Evolutionary conservation across 2,113 vertebrate genomes (phyloP), one percentile per base, ranked within the genome.

Genomic region (Nycticebus coucang): DNA sequence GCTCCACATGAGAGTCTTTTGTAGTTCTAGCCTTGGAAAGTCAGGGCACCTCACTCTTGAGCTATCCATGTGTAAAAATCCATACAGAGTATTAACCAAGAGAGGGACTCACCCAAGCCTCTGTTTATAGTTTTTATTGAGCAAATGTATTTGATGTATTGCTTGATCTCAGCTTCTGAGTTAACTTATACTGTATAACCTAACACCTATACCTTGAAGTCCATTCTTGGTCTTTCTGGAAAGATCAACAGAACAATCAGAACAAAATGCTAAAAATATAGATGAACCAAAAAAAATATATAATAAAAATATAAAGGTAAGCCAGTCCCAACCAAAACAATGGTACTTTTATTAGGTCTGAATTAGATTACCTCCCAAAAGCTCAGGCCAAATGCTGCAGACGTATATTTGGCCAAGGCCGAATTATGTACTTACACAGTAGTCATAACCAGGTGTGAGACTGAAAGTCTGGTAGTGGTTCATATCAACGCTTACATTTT

Each of bases 341-440:
- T 90, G 45, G 8, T 0, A 17, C 6, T 57, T 0, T 6, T n/a
- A 5, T 35, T 8, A 21, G 15, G 2, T 80, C 45, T 53, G 60
- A 22, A 8, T 6, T 22, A 13, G 37, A 93, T 68, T 60, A 33
- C 3, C 17, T 87, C 50, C 19, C 21, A 53, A 26, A 71, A 86
- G 19, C 77, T 45, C 53, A 82, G 26, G 4, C 13, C 41, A 84
- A 21, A 64, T 57, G 13, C 2, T 50, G 45, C 41, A 79, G 13
- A 15, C 0, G 8, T 45, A 7, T 37, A 14, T 60, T 87, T 59
- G n/a, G 24, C 21, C 4, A 69, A 19, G 15, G 8, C 17, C 7
- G 55, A 72, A 11, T 69, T 71, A 45, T 88, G 5, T 24, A 57
- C n/a, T n/a, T n/a, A 62, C 11, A 64, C 11, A 26, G 30, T 28